Evolutionary conservation across 1,140 invertebrate species (phyloP).

Genomic region (Drosophila tristis): DNA sequence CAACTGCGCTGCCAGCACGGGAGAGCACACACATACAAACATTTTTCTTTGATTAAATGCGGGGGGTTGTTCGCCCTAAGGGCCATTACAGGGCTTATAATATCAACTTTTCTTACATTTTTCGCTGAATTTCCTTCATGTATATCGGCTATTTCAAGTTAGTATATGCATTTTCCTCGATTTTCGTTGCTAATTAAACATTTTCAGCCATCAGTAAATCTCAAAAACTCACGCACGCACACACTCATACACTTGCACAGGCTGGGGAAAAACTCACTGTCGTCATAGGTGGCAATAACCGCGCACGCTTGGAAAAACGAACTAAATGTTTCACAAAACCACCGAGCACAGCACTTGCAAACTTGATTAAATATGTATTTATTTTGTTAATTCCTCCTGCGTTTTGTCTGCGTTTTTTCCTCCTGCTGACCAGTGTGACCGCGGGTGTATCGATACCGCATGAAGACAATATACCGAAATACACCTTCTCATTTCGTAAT

Average conservation of each 20-base stretch:
- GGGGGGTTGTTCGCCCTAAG: slow-evolving; percentile 71
- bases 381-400: slow-evolving; percentile 57
- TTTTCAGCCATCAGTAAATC: slow-evolving; percentile 68
- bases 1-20: slow-evolving; percentile 60
- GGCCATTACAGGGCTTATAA: slow-evolving; percentile 39
- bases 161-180: slow-evolving; percentile 43
- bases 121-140: slow-evolving; percentile 13
- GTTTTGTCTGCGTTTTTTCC: slow-evolving; percentile 61
- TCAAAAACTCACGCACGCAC: slow-evolving; percentile 60
- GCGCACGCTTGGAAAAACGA: slow-evolving; percentile 52
- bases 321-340: slow-evolving; percentile 47
- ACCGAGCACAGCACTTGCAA: slow-evolving; percentile 57
- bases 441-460: not conserved
- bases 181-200: slow-evolving; percentile 76
- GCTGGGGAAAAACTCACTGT: slow-evolving; percentile 73
- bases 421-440: slow-evolving; percentile 41
- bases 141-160: slow-evolving; percentile 26
- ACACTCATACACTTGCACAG: slow-evolving; percentile 52
- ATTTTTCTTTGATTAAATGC: slow-evolving; percentile 65
- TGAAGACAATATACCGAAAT: not conserved
- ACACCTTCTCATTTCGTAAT: not conserved
- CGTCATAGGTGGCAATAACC: slow-evolving; percentile 61
- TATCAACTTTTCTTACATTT: slow-evolving; percentile 36
- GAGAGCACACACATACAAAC: slow-evolving; percentile 66
- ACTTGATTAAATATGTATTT: slow-evolving; percentile 59